Evolutionary conservation across 1,140 invertebrate species (phyloP).

Genomic region (Drosophila navojoa): DNA sequence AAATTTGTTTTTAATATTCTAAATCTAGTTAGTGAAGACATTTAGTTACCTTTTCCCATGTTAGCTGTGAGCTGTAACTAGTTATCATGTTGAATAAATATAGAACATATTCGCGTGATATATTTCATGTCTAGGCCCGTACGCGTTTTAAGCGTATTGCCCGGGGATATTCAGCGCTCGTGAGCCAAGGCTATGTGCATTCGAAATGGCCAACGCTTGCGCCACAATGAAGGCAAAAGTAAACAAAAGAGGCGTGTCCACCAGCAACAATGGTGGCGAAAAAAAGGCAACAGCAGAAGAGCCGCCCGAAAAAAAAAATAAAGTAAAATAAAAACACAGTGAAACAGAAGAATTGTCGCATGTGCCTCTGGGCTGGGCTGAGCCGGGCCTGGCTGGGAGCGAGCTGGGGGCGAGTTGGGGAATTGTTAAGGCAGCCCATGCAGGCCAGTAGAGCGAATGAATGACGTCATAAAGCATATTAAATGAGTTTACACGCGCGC

Average conservation of each 20-base stretch:
- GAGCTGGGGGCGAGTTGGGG: conserved; percentile 48
- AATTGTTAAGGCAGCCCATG: conserved; percentile 21
- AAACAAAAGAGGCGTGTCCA: conserved; percentile 72
- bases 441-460: conserved; percentile 42
- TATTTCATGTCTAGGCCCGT: neutral
- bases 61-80: neutral
- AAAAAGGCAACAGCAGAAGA: conserved; percentile 32
- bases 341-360: conserved; percentile 53
- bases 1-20: too few relatives aligned
- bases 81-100: conserved; percentile 1
- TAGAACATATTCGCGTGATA: neutral
- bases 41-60: too few relatives aligned
- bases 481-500: conserved; percentile 69
- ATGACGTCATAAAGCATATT: conserved; percentile 80
- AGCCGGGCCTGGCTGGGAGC: neutral
- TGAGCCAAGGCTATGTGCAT: conserved; percentile 72
- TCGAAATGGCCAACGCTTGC: conserved; percentile 68
- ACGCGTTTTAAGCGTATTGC: conserved; percentile 7
- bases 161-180: conserved; percentile 16
- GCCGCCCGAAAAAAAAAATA: conserved; percentile 13
- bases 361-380: conserved; percentile 7
- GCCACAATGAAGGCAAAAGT: conserved; percentile 65
- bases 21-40: neutral
- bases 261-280: conserved; percentile 20
- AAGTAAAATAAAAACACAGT: conserved; percentile 1